Base-by-base conservation (phyloP, 2,888 invertebrate genomes). In the Ophion ellenae region DNA sequence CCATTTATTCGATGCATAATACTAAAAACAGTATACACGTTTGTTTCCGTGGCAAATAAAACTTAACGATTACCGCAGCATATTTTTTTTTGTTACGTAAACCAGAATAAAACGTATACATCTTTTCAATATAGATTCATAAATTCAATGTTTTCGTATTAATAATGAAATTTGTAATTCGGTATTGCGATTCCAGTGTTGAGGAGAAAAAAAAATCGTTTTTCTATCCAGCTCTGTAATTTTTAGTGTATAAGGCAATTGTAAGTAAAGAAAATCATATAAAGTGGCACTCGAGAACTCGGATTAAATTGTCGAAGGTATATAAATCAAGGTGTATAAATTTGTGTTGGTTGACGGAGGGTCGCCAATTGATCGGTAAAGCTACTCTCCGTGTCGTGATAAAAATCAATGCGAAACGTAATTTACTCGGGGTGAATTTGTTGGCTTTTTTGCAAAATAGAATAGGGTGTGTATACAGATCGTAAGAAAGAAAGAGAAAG, bases 1-100 rank as follows among this genome's bases (percentile, higher is more conserved):
- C 78, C 77, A 74, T 85, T 85, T 85, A 85, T 82, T 85, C 64
- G 32, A 59, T 59, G 57, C 64, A 77, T 63, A 53, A 78, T 77
- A 77, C 53, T 78, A 69, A 70, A 69, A 69, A 70, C 45, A 67
- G 74, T 85, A 78, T 80, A 85, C 82, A 86, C 77, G 74, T 75
- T 47, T 63, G 28, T 28, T 64, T 63, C 64, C 28, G 75, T 77
- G 76, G 59, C 36, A 77, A 86, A 83, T 83, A 53, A 83, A 80
- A 76, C 57, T 40, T 77, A 67, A 61, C 67, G 74, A 71, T 76
- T 67, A 82, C 5, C 78, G 70, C 73, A 77, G 24, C 78, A 53
- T 53, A 53, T 17, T 53, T 53, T 3, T 14, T 53, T 53, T 53
- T 59, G 66, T 85, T 75, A 66, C 63, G 76, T 67, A 67, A 73